Base-by-base conservation (phyloP, 2,888 invertebrate species). In the Notodonta ziczac region DNA sequence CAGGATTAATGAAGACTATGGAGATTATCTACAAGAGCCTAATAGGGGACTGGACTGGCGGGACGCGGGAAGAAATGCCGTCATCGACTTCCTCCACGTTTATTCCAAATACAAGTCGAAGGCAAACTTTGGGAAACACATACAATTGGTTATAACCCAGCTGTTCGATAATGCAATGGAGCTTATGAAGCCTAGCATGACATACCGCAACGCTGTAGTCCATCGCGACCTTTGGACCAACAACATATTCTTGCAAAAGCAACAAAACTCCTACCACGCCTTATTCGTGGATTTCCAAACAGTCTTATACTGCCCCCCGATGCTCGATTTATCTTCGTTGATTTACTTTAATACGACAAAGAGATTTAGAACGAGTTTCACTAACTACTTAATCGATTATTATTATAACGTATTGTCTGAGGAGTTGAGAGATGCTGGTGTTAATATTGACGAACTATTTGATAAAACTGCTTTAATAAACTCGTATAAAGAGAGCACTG, bases 251-350 rank as follows among this genome's bases (percentile, higher is more conserved):
- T 88, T 95, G 24, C 90, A 88, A 71, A 80, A 76, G 52, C 61
- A 77, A 4, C 65, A 82, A 14, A 73, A 87, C 42, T 84, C 86
- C 0, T 89, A 90, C 3, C 86, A 94, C 3, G 94, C 94, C 50
- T 77, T 95, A 40, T 80, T 97, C 44, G 94, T 97, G 6, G 97
- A 97, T 81, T 97, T 94, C 76, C 97, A 97, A 82, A 89, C 96
- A 56, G 91, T 95, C 0, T 83, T 96, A 12, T 97, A 97, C 75
- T 90, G 94, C 5, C 95, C 96, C 0, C 95, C 96, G 0, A 94
- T 95, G 73, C 87, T 96, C 58, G 97, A 97, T 73, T 76, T 96
- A 12, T 87, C 94, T 13, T 91, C 94, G 3, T 71, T 94, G 12
- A 77, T 96, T 46, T 94, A 94, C 76, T 87, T 95, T n/a, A 95